Conservation (phyloP, 2,888 invertebrate species). For the Lithophane semibrunnea region DNA sequence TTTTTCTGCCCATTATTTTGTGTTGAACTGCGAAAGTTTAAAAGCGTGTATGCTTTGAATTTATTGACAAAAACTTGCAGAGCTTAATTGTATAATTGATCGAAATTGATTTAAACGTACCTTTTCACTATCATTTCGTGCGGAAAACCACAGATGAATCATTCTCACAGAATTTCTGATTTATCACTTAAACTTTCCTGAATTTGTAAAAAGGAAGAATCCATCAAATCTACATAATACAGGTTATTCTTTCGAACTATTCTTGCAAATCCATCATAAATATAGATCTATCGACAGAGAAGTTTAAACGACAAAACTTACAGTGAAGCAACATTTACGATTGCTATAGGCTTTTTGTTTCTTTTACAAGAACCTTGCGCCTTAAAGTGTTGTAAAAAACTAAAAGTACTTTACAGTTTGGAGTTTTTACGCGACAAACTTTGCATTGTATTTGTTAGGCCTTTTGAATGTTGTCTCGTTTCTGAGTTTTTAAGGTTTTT, state of each 20-base stretch:
- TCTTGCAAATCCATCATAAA: slow-evolving; percentile 50
- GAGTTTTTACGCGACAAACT: slow-evolving; percentile 72
- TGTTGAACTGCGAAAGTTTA: background rate
- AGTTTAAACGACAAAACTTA: slow-evolving; percentile 63
- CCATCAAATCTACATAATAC: slow-evolving; percentile 46
- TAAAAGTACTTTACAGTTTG: slow-evolving; percentile 72
- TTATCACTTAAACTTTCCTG: slow-evolving; percentile 40
- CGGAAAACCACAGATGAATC: background rate
- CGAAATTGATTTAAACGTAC: too few species aligned
- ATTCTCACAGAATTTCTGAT: slow-evolving; percentile 12
- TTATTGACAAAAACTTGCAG: too few species aligned
- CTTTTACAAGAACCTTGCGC: slow-evolving; percentile 45
- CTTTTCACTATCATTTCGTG: too few species aligned
- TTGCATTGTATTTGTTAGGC: slow-evolving; percentile 71
- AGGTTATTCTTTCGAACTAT: slow-evolving; percentile 50
- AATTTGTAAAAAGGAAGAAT: slow-evolving; percentile 39
- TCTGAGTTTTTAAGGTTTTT: slow-evolving; percentile 32
- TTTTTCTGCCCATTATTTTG: background rate
- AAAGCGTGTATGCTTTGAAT: too few species aligned
- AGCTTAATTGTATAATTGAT: too few species aligned
- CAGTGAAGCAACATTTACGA: slow-evolving; percentile 58
- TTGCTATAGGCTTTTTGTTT: slow-evolving; percentile 58
- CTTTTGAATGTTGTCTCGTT: slow-evolving; percentile 50
- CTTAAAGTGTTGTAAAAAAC: slow-evolving; percentile 74
- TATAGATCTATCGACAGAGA: slow-evolving; percentile 54